Base-by-base conservation (phyloP, 1,140 invertebrate species). In the Apis laboriosa region DNA sequence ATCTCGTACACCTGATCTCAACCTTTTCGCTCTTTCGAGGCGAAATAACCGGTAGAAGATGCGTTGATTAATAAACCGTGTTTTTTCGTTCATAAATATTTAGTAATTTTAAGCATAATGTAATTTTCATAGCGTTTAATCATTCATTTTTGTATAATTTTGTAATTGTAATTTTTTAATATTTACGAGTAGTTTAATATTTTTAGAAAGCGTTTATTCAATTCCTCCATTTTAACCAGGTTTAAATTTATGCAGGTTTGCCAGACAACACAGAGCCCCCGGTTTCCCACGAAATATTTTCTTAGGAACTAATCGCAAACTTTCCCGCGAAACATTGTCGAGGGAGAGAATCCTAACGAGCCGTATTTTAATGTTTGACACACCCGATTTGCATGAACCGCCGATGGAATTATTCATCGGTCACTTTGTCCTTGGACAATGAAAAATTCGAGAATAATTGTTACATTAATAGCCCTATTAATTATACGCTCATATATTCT, bases 1-100 rank as follows among this genome's bases (percentile, higher is more conserved):
- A 56, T 17, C 55, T 56, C 15, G 55, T 56, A 17, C 7, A 56
- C 55, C 2, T 56, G 55, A 43, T 43, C 34, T 34, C 34, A 34
- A 34, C 34, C 34, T 43, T 43, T 43, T 43, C 34, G 5, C 34
- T 63, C 55, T 51, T 8, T 49, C 21, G 12, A 64, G 43, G 49
- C 53, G 58, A 77, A 28, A 51, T 53, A 9, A 53, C 60, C 67
- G 71, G 64, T 72, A 77, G 75, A 80, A 43, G 51, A 34, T 74
- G 58, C 80, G 34, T 79, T 80, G 80, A 84, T 84, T 84, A 74
- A 70, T 74, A 77, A 77, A 73, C 73, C 19, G 55, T 56, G 53
- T 68, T 4, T 34, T 34, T 34, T 34, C 34, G 2, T 34, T 34
- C 34, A 43, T 43, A 43, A 43, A 43, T 43, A 43, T 43, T 43